Evolutionary conservation across 1,140 invertebrate genomes (phyloP), one percentile per base, ranked within the genome.

Genomic region (Thaumetopoea pityocampa): DNA sequence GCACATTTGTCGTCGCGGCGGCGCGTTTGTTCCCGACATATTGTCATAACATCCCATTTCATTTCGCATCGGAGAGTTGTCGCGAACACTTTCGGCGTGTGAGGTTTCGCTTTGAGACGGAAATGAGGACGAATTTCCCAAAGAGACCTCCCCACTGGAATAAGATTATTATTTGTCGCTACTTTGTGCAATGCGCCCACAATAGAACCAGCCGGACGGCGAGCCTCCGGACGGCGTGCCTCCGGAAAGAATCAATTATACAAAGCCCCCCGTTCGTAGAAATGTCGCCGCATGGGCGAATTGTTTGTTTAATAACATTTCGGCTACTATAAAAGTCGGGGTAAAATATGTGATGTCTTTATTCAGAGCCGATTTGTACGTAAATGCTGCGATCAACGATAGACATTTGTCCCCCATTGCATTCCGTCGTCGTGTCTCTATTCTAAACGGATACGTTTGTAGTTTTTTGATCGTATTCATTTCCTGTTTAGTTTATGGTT

Each of bases 251-350:
- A 81, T 84, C 79, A 83, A 83, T 83, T 81, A 81, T 81, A 70
- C 63, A 57, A 67, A 59, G n/a, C 48, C 68, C 56, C 65, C 17
- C 43, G 61, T 56, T 68, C 64, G 57, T 61, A 74, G 62, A 66
- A 62, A 69, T 67, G 71, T 72, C 50, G 43, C 51, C 63, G 60
- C 76, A 79, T 81, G 72, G 79, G 74, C 71, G 74, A 81, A 74
- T 70, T 83, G 77, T 83, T 83, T 83, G 79, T 83, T 78, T 83
- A 83, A 83, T 79, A 83, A 83, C 77, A 81, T 81, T 78, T 67
- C 61, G 65, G 53, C 64, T 62, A 50, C 60, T 62, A 70, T 65
- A 63, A 76, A 79, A 64, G 66, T 77, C 63, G 55, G 29, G 42
- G 57, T 73, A 60, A 80, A 74, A 74, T 78, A 74, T 81, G 72